Conservation (phyloP, 2,888 invertebrate species). For the Protodeltote pygarga region DNA sequence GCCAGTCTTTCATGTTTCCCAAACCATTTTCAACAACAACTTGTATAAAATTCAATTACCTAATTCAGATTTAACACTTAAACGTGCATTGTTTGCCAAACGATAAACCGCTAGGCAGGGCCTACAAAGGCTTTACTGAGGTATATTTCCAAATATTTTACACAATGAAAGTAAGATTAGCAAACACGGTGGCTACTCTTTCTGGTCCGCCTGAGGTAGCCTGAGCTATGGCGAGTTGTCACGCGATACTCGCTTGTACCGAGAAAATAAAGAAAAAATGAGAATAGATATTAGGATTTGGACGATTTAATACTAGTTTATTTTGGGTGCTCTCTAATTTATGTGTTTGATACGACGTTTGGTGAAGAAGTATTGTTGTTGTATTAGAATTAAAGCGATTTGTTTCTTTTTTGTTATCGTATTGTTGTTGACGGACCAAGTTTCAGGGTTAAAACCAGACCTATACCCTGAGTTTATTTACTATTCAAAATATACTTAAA, state of each 20-base stretch:
- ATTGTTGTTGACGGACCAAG: too few relatives aligned
- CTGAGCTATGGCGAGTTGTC: constrained; percentile 72
- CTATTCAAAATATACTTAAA: too few relatives aligned
- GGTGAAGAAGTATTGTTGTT: constrained; percentile 23
- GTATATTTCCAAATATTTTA: constrained; percentile 71
- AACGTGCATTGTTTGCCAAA: constrained; percentile 48
- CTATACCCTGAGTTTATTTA: too few relatives aligned
- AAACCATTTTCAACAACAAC: constrained; percentile 33
- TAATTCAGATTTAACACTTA: constrained; percentile 52
- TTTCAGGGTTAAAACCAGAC: too few relatives aligned
- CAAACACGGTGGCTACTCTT: constrained; percentile 79
- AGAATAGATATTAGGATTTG: constrained; percentile 51
- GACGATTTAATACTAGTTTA: constrained; percentile 48
- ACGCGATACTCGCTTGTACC: constrained; percentile 67
- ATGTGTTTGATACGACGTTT: constrained; percentile 40
- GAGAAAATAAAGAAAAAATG: constrained; percentile 50
- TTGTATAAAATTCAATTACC: constrained; percentile 49
- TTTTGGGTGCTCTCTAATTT: constrained; percentile 42
- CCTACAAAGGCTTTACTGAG: constrained; percentile 49
- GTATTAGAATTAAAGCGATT: constrained; percentile 18
- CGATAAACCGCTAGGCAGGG: constrained; percentile 45
- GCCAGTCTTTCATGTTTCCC: constrained; percentile 35
- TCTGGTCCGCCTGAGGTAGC: constrained; percentile 68
- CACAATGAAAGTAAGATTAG: constrained; percentile 80
- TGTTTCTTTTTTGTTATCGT: constrained; percentile 9